Percentiles rank a stretch among this genome's conserved stretches.
Evolutionary conservation across 2,797 vertebrate species (phyloP).

Genomic region (Malurus leucopterus): DNA sequence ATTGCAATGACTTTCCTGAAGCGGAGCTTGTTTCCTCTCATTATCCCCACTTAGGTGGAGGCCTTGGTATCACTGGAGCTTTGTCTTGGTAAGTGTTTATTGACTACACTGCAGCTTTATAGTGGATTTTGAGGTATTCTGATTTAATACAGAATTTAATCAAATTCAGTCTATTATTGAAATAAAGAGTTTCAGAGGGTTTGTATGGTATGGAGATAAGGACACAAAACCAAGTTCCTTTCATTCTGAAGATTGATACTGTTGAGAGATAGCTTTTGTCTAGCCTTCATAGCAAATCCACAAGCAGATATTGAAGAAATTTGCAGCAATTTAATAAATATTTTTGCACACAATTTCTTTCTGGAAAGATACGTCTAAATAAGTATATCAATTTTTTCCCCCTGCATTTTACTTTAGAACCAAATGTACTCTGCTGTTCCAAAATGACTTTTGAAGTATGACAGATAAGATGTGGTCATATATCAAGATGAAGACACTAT

Average conservation of each 20-base stretch:
- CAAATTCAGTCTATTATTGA: neutral
- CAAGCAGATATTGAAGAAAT: neutral
- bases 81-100: neutral
- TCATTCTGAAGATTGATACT: neutral
- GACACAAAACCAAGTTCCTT: neutral
- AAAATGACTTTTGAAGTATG: neutral
- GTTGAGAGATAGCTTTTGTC: neutral
- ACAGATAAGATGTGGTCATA: neutral
- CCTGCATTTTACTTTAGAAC: neutral
- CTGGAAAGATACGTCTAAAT: neutral
- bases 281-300: neutral
- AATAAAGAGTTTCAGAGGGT: neutral
- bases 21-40: neutral
- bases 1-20: neutral
- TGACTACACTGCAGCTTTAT: neutral
- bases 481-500: neutral
- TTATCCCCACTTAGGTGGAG: neutral
- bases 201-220: neutral
- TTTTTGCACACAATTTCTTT: neutral
- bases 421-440: neutral
- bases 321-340: neutral
- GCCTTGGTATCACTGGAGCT: neutral
- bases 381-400: neutral
- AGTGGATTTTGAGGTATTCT: neutral
- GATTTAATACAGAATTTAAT: neutral